Percentiles rank a stretch among this genome's conserved stretches.
Evolutionary conservation across 92 coral and sea anemone genomes (phyloP).

Genomic region (Bergia puertoricense): DNA sequence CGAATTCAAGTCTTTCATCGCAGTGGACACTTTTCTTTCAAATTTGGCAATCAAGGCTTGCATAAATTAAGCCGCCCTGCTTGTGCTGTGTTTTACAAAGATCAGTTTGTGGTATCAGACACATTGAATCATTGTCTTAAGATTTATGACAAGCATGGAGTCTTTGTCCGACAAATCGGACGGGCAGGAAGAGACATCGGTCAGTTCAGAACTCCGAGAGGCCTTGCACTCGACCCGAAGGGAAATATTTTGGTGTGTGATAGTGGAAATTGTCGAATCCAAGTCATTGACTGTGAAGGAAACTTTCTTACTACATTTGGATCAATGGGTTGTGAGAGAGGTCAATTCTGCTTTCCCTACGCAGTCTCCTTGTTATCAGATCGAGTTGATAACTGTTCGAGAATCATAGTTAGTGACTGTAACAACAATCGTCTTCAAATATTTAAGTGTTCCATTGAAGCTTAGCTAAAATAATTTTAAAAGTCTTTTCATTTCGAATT

Average conservation of each 20-base stretch:
- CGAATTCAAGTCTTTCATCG: conserved; percentile 59
- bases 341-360: conserved; percentile 62
- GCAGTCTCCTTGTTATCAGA: conserved; percentile 36
- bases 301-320: conserved; percentile 65
- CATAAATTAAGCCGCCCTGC: conserved; percentile 56
- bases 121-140: conserved; percentile 70
- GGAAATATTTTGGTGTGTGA: conserved; percentile 67
- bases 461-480: neutral
- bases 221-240: conserved; percentile 55
- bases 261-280: conserved; percentile 64
- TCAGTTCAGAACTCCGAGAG: conserved; percentile 61
- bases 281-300: conserved; percentile 64
- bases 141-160: conserved; percentile 61
- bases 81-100: conserved; percentile 59
- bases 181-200: conserved; percentile 61
- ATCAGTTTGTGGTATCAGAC: conserved; percentile 66
- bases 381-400: conserved; percentile 30
- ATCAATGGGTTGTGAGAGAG: conserved; percentile 44
- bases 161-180: conserved; percentile 56
- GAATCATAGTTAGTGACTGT: conserved; percentile 60
- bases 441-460: conserved; percentile 28
- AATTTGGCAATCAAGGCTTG: conserved; percentile 60
- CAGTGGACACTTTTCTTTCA: conserved; percentile 54
- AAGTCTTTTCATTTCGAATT: neutral
- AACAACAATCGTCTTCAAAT: conserved; percentile 57